Evolutionary conservation across 1,140 invertebrate species (phyloP).

Genomic region (Nilaparvata lugens): DNA sequence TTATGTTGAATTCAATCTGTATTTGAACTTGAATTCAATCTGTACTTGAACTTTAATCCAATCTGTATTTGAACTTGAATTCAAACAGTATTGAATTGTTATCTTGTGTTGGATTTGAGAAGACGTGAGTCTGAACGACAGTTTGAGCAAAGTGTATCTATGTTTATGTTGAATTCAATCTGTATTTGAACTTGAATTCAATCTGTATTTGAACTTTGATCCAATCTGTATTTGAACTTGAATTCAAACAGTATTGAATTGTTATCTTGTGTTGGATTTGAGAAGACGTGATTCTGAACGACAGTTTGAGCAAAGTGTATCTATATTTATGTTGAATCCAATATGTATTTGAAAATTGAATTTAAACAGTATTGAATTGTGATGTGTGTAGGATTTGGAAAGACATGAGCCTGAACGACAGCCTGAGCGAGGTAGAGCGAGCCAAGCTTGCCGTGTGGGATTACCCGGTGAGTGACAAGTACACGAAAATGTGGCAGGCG

Average conservation of each 20-base stretch:
- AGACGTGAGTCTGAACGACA: conserved; percentile 92
- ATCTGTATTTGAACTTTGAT: too few species aligned
- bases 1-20: too few species aligned
- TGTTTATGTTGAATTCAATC: too few species aligned
- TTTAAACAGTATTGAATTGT: conserved; percentile 1
- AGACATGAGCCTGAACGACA: conserved; percentile 93
- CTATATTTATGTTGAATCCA: too few species aligned
- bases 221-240: too few species aligned
- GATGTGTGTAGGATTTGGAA: conserved; percentile 80
- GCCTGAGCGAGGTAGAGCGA: conserved; percentile 74
- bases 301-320: conserved; percentile 78
- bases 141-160: conserved; percentile 73
- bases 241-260: too few species aligned
- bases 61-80: too few species aligned
- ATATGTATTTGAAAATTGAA: not conserved
- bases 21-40: too few species aligned
- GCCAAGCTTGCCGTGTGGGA: conserved; percentile 96
- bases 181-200: too few species aligned
- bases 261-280: too few species aligned
- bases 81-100: conserved; percentile 5
- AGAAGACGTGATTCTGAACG: conserved; percentile 95
- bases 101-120: conserved; percentile 93
- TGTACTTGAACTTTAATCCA: too few species aligned
- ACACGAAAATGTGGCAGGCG: conserved; percentile 96
- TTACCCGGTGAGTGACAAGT: conserved; percentile 96